Conservation (phyloP, 2,888 invertebrate species). For the Drymonia ruficornis region DNA sequence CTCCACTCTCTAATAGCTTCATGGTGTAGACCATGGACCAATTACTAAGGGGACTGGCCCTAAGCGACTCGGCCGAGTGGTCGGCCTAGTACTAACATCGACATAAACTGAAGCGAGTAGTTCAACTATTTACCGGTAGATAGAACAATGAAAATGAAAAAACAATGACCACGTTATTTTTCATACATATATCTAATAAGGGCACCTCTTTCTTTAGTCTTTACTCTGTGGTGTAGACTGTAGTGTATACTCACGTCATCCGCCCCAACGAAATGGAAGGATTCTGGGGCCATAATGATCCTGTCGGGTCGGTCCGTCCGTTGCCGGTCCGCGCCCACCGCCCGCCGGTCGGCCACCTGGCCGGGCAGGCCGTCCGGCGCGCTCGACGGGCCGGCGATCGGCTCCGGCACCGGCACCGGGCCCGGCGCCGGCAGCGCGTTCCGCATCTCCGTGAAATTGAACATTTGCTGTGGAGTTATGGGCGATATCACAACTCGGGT, state of each 20-base stretch:
- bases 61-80: no score
- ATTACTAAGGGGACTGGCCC: no score
- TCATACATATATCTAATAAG: no score
- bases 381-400: slow-evolving; percentile 6
- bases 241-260: slow-evolving; percentile 58
- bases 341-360: slow-evolving; percentile 42
- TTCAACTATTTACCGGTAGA: no score
- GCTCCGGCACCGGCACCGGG: not conserved
- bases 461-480: slow-evolving; percentile 30
- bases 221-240: no score
- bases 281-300: slow-evolving; percentile 23
- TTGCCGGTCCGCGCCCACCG: slow-evolving; percentile 33
- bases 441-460: slow-evolving; percentile 6
- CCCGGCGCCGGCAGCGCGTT: slow-evolving; percentile 40
- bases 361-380: slow-evolving; percentile 7
- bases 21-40: no score
- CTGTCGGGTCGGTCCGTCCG: slow-evolving; percentile 38
- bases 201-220: no score
- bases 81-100: no score
- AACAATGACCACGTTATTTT: no score
- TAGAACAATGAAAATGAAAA: no score
- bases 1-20: no score
- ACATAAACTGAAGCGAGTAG: no score
- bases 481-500: slow-evolving; percentile 8
- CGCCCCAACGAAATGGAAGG: slow-evolving; percentile 41